phyloP scores from a whole-genome alignment of 1,140 invertebrate species.

The Nasonia vitripennis region DNA sequence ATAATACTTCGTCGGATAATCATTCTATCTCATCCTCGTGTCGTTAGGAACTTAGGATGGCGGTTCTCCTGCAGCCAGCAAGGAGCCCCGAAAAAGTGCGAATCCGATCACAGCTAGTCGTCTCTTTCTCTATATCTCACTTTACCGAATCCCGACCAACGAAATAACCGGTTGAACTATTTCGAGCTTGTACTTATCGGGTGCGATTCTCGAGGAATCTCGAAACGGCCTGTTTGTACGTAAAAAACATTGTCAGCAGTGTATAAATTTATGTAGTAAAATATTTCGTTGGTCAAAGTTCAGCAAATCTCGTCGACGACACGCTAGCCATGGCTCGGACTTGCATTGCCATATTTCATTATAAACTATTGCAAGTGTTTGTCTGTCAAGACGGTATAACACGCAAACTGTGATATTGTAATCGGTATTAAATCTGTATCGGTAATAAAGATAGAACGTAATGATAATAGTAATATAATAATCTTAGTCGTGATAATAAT shows the following conservation, averaged over 20 bases:
- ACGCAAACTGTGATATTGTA: slow-evolving; percentile 30
- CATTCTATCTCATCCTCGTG: slow-evolving; percentile 66
- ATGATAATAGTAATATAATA: slow-evolving; percentile 43
- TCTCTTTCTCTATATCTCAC: background rate
- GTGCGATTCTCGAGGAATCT: background rate
- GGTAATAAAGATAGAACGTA: slow-evolving; percentile 25
- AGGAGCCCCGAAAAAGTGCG: slow-evolving; percentile 61
- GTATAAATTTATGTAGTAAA: background rate
- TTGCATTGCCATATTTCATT: slow-evolving; percentile 38
- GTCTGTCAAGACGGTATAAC: background rate
- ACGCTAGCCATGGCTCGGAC: background rate
- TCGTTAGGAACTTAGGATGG: slow-evolving; percentile 73
- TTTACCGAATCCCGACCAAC: background rate
- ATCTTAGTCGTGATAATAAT: slow-evolving; percentile 20
- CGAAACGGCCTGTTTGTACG: background rate
- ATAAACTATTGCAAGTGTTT: slow-evolving; percentile 43
- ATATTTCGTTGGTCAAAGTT: slow-evolving; percentile 28
- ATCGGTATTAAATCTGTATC: background rate
- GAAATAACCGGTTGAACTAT: slow-evolving; percentile 27
- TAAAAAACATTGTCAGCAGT: background rate
- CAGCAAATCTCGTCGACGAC: background rate
- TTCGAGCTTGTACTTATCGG: background rate
- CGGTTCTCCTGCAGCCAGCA: slow-evolving; percentile 56
- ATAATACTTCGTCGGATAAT: slow-evolving; percentile 61
- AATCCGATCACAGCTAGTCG: background rate